phyloP scores from a whole-genome alignment of 2,113 vertebrate genomes.

The Strix uralensis region DNA sequence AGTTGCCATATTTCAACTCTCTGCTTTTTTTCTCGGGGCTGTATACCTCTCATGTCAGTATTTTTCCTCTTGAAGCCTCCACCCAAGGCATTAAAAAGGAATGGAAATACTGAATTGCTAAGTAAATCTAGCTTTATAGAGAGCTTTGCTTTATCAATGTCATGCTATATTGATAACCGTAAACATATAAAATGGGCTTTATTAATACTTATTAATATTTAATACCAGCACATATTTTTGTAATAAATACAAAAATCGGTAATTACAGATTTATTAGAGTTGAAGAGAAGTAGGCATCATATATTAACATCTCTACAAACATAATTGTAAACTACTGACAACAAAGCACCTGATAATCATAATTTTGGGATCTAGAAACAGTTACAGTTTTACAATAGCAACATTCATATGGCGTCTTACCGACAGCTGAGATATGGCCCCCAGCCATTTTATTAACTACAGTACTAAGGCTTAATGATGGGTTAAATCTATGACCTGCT shows the following conservation, averaged over 20 bases:
- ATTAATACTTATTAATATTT: neutral
- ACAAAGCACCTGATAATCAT: neutral
- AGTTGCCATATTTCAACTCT: neutral
- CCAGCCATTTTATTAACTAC: neutral
- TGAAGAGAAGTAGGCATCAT: neutral
- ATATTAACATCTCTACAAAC: neutral
- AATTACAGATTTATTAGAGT: neutral
- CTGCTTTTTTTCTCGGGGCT: neutral
- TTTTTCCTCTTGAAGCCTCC: neutral
- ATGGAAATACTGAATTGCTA: neutral
- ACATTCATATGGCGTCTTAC: neutral
- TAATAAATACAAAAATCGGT: neutral
- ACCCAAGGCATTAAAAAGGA: neutral
- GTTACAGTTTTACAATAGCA: neutral
- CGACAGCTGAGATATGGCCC: neutral
- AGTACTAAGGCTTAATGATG: neutral
- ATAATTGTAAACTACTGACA: neutral
- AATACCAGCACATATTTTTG: neutral
- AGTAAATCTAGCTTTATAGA: neutral
- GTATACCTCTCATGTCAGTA: neutral
- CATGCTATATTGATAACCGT: neutral
- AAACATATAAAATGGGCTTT: neutral
- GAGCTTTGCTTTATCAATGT: neutral
- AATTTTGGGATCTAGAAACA: neutral
- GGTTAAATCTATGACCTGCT: neutral